Percentiles rank a stretch among this genome's conserved stretches.
These are phyloP conservation scores for Orchestia grillus DNA, from an alignment of 1,140 invertebrate species.

Conservation along the genomic window DNA sequence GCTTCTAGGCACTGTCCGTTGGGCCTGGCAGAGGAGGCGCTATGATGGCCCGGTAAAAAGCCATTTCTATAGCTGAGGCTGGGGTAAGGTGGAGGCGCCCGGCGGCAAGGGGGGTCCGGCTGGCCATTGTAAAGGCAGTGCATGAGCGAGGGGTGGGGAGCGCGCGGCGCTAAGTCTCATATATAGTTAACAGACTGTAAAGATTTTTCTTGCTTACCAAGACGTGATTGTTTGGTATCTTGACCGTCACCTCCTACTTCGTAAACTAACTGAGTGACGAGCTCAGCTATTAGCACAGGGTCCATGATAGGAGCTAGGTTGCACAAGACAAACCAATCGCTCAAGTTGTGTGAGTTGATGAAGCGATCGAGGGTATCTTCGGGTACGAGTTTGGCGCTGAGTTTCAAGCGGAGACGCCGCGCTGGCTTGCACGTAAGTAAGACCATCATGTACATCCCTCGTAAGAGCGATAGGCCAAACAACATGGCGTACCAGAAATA, in stretches of 20 bases:
- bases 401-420: slow-evolving; percentile 66
- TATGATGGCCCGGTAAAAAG: slow-evolving; percentile 59
- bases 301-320: slow-evolving; percentile 68
- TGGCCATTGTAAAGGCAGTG: slow-evolving; percentile 68
- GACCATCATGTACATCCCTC: slow-evolving; percentile 67
- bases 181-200: slow-evolving; percentile 68
- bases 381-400: slow-evolving; percentile 67
- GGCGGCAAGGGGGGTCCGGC: slow-evolving; percentile 62
- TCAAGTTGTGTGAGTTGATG: slow-evolving; percentile 68
- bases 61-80: slow-evolving; percentile 61
- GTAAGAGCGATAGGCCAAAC: slow-evolving; percentile 66
- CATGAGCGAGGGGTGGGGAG: slow-evolving; percentile 68
- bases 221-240: slow-evolving; percentile 67
- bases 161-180: slow-evolving; percentile 68
- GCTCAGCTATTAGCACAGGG: slow-evolving; percentile 67
- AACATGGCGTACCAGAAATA: slow-evolving; percentile 68
- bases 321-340: slow-evolving; percentile 68
- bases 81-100: slow-evolving; percentile 60
- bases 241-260: slow-evolving; percentile 67
- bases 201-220: slow-evolving; percentile 68
- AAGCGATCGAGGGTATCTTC: slow-evolving; percentile 68
- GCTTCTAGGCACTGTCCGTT: slow-evolving; percentile 66
- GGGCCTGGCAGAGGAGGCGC: slow-evolving; percentile 59
- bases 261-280: slow-evolving; percentile 68
- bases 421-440: slow-evolving; percentile 68